These are phyloP conservation scores for Pomatorhinus ruficollis DNA, from an alignment of 2,113 vertebrate species.

Conservation along the genomic window DNA sequence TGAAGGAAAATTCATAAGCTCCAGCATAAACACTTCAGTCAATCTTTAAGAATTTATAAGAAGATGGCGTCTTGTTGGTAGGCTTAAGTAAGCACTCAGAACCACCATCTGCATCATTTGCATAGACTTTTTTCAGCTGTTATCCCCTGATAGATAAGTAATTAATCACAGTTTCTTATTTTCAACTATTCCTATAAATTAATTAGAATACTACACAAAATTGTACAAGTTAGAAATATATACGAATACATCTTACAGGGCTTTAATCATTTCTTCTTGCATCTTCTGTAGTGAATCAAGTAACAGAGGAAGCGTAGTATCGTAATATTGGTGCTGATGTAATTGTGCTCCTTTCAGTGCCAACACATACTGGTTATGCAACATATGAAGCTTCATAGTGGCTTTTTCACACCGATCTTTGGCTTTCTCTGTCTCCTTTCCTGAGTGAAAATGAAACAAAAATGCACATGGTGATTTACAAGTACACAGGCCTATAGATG, in stretches of 20 bases:
- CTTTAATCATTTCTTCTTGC: constrained; percentile 97
- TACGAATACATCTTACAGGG: constrained; percentile 76
- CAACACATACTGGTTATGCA: constrained; percentile 96
- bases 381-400: constrained; percentile 91
- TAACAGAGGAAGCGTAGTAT: constrained; percentile 83
- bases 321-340: constrained; percentile 91
- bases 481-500: not conserved
- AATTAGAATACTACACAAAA: not conserved
- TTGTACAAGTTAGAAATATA: not conserved
- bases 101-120: not conserved
- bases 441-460: constrained; percentile 58
- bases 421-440: constrained; percentile 90
- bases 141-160: not conserved
- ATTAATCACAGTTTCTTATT: not conserved
- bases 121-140: not conserved
- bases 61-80: not conserved
- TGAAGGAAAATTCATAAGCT: not conserved
- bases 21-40: not conserved
- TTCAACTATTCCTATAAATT: not conserved
- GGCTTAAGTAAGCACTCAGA: not conserved
- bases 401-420: constrained; percentile 96
- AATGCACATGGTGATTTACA: not conserved
- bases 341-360: constrained; percentile 90
- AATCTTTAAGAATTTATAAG: not conserved
- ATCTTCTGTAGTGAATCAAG: constrained; percentile 94